Percentiles rank a stretch among this genome's conserved stretches.
phyloP scores from a whole-genome alignment of 2,888 invertebrate genomes.

The Ceriagrion tenellum region DNA sequence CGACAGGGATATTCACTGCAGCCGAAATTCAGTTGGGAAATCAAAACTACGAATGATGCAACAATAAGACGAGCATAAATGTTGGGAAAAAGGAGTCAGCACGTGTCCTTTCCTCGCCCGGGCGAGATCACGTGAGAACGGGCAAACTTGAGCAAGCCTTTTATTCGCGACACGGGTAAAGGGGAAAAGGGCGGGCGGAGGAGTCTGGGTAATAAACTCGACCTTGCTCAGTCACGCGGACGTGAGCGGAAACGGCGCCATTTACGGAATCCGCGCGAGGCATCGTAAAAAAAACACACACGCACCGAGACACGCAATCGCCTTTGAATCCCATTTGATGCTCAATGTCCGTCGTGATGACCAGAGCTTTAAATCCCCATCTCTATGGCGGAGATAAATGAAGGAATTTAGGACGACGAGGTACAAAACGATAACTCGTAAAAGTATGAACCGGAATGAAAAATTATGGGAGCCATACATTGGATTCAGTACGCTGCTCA shows the following conservation, averaged over 20 bases:
- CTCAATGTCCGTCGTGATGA: neutral
- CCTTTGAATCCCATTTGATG: neutral
- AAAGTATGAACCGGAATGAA: too few species aligned
- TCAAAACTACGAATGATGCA: neutral
- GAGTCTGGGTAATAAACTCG: neutral
- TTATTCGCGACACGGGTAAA: neutral
- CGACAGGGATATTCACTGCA: too few species aligned
- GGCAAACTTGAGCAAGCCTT: neutral
- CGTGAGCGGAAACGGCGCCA: neutral
- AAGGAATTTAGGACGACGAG: neutral
- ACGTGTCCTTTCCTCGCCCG: neutral
- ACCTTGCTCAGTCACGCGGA: slow-evolving; percentile 11
- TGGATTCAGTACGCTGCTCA: too few species aligned
- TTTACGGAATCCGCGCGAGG: neutral
- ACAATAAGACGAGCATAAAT: neutral
- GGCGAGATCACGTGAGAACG: neutral
- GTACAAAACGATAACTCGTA: too few species aligned
- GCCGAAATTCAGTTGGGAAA: too few species aligned
- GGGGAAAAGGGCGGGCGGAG: neutral
- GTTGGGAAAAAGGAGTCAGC: neutral
- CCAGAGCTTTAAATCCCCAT: neutral
- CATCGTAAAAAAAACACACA: neutral
- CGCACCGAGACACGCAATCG: neutral
- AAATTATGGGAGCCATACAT: too few species aligned
- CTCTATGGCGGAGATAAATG: neutral